Conservation (phyloP, 2,797 vertebrate genomes). For the Gymnodraco acuticeps region DNA sequence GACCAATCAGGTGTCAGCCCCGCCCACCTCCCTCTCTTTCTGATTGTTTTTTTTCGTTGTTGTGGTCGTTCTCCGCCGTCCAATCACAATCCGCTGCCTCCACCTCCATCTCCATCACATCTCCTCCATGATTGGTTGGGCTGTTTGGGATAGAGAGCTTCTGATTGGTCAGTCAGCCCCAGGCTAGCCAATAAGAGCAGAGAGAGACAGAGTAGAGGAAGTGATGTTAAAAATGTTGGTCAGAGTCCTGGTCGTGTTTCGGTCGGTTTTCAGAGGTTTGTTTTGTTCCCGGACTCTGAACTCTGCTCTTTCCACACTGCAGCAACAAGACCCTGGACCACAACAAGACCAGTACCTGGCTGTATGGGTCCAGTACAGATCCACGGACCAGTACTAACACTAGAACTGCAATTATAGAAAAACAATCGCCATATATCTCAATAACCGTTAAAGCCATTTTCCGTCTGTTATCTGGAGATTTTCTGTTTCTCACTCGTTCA, state of each 20-base stretch:
- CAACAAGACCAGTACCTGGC: conserved; percentile 3
- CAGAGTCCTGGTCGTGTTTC: conserved; percentile 52
- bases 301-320: conserved; percentile 68
- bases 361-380: background rate
- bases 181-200: conserved; percentile 77
- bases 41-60: conserved; percentile 53
- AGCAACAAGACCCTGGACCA: conserved; percentile 38
- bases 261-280: conserved; percentile 38
- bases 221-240: conserved; percentile 32
- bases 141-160: conserved; percentile 69
- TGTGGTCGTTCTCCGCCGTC: conserved; percentile 29
- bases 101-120: conserved; percentile 79
- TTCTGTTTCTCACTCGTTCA: too few species aligned
- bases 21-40: conserved; percentile 43
- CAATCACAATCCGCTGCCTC: conserved; percentile 40
- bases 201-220: conserved; percentile 64
- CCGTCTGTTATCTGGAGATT: too few species aligned
- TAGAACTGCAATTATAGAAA: too few species aligned
- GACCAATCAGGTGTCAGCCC: conserved; percentile 61
- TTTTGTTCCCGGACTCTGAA: conserved; percentile 64
- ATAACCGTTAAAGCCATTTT: too few species aligned
- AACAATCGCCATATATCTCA: too few species aligned
- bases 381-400: background rate
- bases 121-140: conserved; percentile 69
- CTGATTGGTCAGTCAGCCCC: conserved; percentile 73